These are phyloP conservation scores for Tetramorium parvispinum DNA, from an alignment of 1,140 invertebrate species.

Conservation along the genomic window DNA sequence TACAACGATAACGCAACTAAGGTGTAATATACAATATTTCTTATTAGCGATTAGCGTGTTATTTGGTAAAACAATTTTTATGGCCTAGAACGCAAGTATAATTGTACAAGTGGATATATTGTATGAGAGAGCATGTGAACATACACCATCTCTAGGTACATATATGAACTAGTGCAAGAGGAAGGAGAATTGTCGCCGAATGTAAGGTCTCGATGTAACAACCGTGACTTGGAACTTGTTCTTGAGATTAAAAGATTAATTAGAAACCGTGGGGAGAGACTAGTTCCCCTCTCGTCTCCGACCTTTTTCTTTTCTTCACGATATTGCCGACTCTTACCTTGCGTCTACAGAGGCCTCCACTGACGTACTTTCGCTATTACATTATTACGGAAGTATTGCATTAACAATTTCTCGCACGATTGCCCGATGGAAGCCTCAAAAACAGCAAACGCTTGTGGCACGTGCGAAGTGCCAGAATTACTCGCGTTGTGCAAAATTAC, in stretches of 20 bases:
- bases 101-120: neutral
- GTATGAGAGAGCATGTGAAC: constrained; percentile 46
- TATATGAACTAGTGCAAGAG: constrained; percentile 72
- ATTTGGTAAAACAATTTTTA: constrained; percentile 9
- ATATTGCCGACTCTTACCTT: constrained; percentile 55
- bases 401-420: constrained; percentile 39
- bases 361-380: constrained; percentile 66
- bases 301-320: constrained; percentile 49
- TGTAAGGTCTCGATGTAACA: constrained; percentile 59
- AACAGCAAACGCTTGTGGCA: neutral
- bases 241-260: constrained; percentile 70
- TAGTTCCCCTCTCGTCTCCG: constrained; percentile 59
- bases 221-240: constrained; percentile 74
- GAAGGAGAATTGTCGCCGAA: constrained; percentile 55
- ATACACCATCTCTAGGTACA: constrained; percentile 74
- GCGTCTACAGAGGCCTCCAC: constrained; percentile 67
- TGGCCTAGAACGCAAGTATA: neutral
- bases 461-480: neutral
- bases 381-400: constrained; percentile 55
- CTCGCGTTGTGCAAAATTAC: neutral
- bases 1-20: neutral
- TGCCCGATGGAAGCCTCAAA: constrained; percentile 17
- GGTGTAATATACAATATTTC: neutral
- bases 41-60: constrained; percentile 26
- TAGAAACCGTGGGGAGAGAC: constrained; percentile 52